Evolutionary conservation across 2,888 invertebrate species (phyloP).

Genomic region (Hydrotaea diabolus): DNA sequence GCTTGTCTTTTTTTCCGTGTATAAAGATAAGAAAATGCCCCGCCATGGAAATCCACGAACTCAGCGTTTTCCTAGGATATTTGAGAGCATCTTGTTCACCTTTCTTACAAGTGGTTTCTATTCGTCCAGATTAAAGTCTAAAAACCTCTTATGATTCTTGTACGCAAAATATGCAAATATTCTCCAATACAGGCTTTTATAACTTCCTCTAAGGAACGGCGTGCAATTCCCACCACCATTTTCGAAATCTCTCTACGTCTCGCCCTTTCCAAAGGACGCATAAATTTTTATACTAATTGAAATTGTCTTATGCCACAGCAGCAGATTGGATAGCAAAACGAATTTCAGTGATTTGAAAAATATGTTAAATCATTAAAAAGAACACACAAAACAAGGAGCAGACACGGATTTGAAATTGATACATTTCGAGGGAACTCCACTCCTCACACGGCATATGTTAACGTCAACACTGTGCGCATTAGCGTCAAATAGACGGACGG

Average conservation of each 20-base stretch:
- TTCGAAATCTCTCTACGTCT: too few relatives aligned
- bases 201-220: neutral
- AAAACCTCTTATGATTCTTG: too few relatives aligned
- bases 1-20: too few relatives aligned
- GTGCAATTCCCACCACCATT: neutral
- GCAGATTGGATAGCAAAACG: constrained; percentile 13
- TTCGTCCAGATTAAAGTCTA: too few relatives aligned
- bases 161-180: neutral
- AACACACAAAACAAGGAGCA: constrained; percentile 25
- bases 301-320: neutral
- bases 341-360: constrained; percentile 27
- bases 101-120: too few relatives aligned
- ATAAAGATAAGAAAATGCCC: too few relatives aligned
- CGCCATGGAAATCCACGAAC: too few relatives aligned
- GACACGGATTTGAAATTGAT: constrained; percentile 36
- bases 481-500: constrained; percentile 30
- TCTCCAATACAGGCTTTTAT: neutral
- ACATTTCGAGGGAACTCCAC: constrained; percentile 27
- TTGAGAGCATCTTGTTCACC: too few relatives aligned
- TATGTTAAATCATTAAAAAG: constrained; percentile 29
- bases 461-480: constrained; percentile 51
- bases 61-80: too few relatives aligned
- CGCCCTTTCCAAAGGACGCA: neutral
- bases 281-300: constrained; percentile 19
- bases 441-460: constrained; percentile 36